Base-by-base conservation (phyloP, 1,140 invertebrate species). In the Camponotus pennsylvanicus region DNA sequence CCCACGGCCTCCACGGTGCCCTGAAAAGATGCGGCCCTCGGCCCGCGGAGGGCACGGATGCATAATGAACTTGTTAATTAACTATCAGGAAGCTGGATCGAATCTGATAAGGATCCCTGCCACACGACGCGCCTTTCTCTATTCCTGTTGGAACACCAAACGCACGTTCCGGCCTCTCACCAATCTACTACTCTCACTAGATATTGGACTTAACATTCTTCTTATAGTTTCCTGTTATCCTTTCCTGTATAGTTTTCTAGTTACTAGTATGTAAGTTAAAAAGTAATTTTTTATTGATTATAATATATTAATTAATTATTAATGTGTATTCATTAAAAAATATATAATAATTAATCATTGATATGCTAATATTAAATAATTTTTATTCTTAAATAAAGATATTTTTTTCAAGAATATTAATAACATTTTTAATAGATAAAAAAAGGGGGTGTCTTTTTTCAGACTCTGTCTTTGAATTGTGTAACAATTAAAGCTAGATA, bases 51-150 rank as follows among this genome's bases (percentile, higher is more conserved):
- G 91, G 90, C 90, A 91, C 93, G 93, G 93, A 93, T 95, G 95
- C 94, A 95, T 95, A 95, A 95, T 95, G 95, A 95, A 95, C 95
- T 95, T 94, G 94, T 95, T 95, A 95, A 95, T 95, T 95, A 95
- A 95, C 94, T 95, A 95, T 95, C 94, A 93, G 93, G 92, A 94
- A 93, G 93, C 93, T 92, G 92, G 89, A 95, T 95, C 94, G 93
- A 92, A 95, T 95, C 95, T 95, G 95, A 95, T 95, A 95, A 95
- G 90, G 86, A 90, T 89, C 66, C 80, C 67, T 91, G 94, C 93
- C 93, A 94, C 93, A 94, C 94, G 94, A 94, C 92, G 92, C 92
- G 89, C 87, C 92, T 92, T 92, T 94, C 88, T 90, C 86, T 90
- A 90, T 90, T 91, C 91, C 86, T 89, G 89, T 61, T 86, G 88